Percentiles rank a stretch among this genome's conserved stretches.
phyloP scores from a whole-genome alignment of 2,797 vertebrate species.

The Sparus aurata region DNA sequence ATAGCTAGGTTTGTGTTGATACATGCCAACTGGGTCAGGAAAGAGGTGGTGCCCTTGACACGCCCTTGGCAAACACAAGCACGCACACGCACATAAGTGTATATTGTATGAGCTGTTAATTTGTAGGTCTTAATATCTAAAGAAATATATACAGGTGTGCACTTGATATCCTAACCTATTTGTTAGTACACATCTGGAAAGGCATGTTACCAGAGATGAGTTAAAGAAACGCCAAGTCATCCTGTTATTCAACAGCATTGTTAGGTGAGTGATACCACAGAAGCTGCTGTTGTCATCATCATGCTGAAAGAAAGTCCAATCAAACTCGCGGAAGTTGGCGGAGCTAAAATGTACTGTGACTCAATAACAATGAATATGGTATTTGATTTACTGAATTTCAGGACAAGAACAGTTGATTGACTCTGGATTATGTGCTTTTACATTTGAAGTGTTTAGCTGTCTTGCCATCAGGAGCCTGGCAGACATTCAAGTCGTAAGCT shows the following conservation, averaged over 20 bases:
- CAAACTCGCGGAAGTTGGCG: neutral
- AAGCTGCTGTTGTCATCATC: neutral
- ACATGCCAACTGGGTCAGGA: conserved; percentile 70
- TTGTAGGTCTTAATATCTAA: conserved; percentile 4
- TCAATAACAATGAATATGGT: neutral
- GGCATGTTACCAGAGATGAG: conserved; percentile 5
- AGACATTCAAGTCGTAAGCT: neutral
- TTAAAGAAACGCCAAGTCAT: conserved; percentile 6
- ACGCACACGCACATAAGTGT: neutral
- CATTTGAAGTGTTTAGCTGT: neutral
- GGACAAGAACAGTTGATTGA: neutral
- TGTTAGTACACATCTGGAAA: conserved; percentile 8
- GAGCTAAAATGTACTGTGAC: neutral
- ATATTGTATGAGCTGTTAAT: conserved; percentile 22
- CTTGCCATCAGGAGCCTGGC: neutral
- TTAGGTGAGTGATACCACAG: neutral
- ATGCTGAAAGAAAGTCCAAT: neutral
- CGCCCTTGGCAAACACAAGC: conserved; percentile 17
- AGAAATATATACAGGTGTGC: conserved; percentile 14
- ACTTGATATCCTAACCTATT: conserved; percentile 4
- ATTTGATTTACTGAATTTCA: neutral
- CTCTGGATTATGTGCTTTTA: neutral
- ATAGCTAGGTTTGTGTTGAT: conserved; percentile 32
- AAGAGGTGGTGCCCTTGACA: conserved; percentile 47
- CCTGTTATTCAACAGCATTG: neutral